These are phyloP conservation scores for Apomyelois bistriatella DNA, from an alignment of 2,888 invertebrate genomes.

Conservation along the genomic window DNA sequence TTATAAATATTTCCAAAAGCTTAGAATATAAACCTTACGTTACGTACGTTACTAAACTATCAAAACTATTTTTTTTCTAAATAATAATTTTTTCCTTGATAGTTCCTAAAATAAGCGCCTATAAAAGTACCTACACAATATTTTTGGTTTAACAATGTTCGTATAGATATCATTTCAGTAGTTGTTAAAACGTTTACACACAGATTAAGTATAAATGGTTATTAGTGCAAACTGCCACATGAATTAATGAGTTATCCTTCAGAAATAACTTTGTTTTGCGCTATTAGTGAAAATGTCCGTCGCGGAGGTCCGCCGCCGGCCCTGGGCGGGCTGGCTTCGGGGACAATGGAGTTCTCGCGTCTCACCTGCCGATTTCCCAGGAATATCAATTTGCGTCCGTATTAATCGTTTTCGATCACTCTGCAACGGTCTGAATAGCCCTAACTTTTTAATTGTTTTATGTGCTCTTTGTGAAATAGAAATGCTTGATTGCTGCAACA, in stretches of 20 bases:
- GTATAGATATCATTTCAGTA: too few relatives aligned
- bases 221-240: too few relatives aligned
- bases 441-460: constrained; percentile 1
- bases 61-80: too few relatives aligned
- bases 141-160: too few relatives aligned
- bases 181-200: too few relatives aligned
- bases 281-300: background rate
- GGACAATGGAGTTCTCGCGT: constrained; percentile 33
- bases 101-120: too few relatives aligned
- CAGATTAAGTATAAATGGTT: too few relatives aligned
- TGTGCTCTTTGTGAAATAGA: background rate
- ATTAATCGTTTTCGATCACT: constrained; percentile 58
- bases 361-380: constrained; percentile 62
- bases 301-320: background rate
- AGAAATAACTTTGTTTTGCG: background rate
- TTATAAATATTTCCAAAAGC: too few relatives aligned
- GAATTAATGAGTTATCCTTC: background rate
- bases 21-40: too few relatives aligned
- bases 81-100: too few relatives aligned
- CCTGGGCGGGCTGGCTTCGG: background rate
- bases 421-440: constrained; percentile 36
- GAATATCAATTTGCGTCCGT: constrained; percentile 59
- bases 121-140: too few relatives aligned
- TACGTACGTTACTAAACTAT: too few relatives aligned
- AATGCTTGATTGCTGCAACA: background rate